Evolutionary conservation across 2,113 vertebrate genomes (phyloP), one percentile per base, ranked within the genome.

Genomic region (Triplophysa dalaica): DNA sequence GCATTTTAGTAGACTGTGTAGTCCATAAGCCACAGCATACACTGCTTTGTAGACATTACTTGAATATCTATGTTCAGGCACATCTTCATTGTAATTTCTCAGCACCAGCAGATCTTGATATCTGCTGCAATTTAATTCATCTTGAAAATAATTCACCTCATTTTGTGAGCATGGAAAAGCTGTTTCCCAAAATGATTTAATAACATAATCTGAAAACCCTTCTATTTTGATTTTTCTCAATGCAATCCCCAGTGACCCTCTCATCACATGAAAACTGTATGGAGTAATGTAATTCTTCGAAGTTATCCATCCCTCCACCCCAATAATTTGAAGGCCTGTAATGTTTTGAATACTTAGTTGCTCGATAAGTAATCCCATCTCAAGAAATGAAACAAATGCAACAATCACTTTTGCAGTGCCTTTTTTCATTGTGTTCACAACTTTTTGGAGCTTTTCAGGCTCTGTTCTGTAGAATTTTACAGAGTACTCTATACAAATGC

Each of bases 221-320:
- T 56, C 52, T 4, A 56, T 56, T 8, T 56, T 8, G 7, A 56
- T 56, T 56, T 56, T n/a, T 8, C 52, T 56, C 52, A 56, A 7
- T 56, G 52, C 52, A 38, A 38, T 38, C 6, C 33, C 33, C 33
- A 38, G 33, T 38, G 33, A 38, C 33, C 33, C 33, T 38, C 52
- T 19, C 52, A 56, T 17, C 52, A 56, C 52, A 56, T 56, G 17
- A 56, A 56, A 19, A 64, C 89, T 91, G 50, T 80, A 87, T 16
- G 90, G 89, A 61, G 89, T 91, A 26, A 89, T 70, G 4, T 92
- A 84, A 65, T 89, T 90, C 72, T 87, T 81, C 2, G 88, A 87
- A 19, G 91, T 90, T 62, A 93, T 93, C 91, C 91, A 93, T 41
- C 85, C 89, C 82, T 92, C 91, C 67, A 90, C 91, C 16, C 92